Conservation (phyloP, 1,140 invertebrate genomes). For the Caenorhabditis brenneri region DNA sequence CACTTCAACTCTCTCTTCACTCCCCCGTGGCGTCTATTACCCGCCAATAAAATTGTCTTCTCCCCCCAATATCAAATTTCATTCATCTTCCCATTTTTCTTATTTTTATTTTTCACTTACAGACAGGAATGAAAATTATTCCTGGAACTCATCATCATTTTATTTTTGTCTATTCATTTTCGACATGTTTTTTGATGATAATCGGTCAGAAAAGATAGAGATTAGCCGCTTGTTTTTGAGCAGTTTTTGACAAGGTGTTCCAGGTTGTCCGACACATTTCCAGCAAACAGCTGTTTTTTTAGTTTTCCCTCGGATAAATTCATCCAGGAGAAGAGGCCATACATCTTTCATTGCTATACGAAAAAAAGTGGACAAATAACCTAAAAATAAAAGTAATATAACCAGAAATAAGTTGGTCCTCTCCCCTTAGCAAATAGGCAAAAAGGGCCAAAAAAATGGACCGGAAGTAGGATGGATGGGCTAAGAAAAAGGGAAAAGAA, state of each 20-base stretch:
- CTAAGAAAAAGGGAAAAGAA: neutral
- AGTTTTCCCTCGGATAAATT: too few species aligned
- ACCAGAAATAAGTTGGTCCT: neutral
- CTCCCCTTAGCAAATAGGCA: neutral
- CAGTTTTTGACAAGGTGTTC: neutral
- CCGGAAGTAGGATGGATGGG: constrained; percentile 7
- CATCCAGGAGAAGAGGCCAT: too few species aligned
- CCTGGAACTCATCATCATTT: neutral
- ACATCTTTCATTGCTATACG: constrained; percentile 3
- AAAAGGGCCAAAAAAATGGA: neutral
- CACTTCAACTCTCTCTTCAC: neutral
- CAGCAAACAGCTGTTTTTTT: constrained; percentile 22
- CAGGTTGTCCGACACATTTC: too few species aligned
- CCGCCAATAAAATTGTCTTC: too few species aligned
- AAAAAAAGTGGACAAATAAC: neutral
- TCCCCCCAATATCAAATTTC: neutral
- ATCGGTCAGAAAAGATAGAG: neutral
- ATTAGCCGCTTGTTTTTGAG: neutral
- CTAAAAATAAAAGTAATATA: constrained; percentile 32
- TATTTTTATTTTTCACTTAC: neutral
- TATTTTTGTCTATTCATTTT: neutral
- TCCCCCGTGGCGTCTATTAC: neutral
- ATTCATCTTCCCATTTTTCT: neutral
- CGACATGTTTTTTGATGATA: neutral
- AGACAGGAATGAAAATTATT: neutral